A percentile compares a stretch with the other conserved stretches of the same genome.
Evolutionary conservation across 2,888 invertebrate genomes (phyloP).

Genomic region (Cosmia pyralina): DNA sequence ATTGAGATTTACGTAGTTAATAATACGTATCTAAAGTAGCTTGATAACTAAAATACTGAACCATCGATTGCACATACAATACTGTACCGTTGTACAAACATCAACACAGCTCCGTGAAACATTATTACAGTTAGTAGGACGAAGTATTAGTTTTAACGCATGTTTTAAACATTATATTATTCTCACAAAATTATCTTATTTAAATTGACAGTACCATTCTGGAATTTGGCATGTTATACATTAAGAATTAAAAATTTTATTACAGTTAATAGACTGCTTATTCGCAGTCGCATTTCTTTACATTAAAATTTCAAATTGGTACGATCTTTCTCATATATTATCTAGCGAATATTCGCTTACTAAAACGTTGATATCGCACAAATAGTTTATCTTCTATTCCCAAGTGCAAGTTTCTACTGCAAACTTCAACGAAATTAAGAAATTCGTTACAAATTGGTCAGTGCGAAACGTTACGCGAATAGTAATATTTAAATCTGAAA

Average conservation of each 20-base stretch:
- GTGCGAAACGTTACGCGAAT: conserved; percentile 52
- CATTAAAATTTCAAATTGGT: conserved; percentile 35
- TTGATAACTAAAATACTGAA: conserved; percentile 58
- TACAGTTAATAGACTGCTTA: conserved; percentile 13
- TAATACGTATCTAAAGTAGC: conserved; percentile 49
- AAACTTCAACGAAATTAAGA: conserved; percentile 41
- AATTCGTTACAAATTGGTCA: conserved; percentile 54
- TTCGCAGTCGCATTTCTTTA: not conserved
- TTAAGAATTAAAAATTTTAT: conserved; percentile 15
- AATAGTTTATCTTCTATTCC: conserved; percentile 33
- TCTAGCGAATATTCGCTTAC: conserved; percentile 54
- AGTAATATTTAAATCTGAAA: conserved; percentile 30
- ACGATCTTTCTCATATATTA: conserved; percentile 18
- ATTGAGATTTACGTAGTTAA: conserved; percentile 43
- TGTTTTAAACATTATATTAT: conserved; percentile 33
- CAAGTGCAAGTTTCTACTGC: conserved; percentile 50
- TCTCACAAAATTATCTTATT: conserved; percentile 38
- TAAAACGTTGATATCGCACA: conserved; percentile 34
- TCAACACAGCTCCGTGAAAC: conserved; percentile 36
- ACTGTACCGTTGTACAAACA: conserved; percentile 48
- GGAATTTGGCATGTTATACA: conserved; percentile 52
- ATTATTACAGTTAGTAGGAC: conserved; percentile 37
- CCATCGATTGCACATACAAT: conserved; percentile 56
- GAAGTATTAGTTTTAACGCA: conserved; percentile 44
- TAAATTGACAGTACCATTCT: conserved; percentile 54